Percentiles rank a stretch among this genome's conserved stretches.
These are phyloP conservation scores for Panagrolaimus sp. DNA, from an alignment of 1,140 invertebrate genomes.

Conservation along the genomic window DNA sequence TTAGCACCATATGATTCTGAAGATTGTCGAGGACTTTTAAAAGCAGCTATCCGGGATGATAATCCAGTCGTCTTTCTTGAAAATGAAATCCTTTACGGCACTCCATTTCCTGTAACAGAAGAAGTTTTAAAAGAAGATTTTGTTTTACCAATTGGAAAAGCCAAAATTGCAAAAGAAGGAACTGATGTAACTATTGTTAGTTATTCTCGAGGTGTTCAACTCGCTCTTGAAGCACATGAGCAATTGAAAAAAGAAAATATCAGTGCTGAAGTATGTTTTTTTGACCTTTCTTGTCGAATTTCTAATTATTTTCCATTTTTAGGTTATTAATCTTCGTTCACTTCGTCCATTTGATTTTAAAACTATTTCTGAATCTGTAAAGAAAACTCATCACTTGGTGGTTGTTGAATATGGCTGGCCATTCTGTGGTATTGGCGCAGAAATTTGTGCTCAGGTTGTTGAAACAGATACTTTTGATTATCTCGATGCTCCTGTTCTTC, in stretches of 20 bases:
- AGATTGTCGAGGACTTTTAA: constrained; percentile 86
- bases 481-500: constrained; percentile 84
- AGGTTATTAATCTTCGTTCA: constrained; percentile 87
- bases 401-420: constrained; percentile 97
- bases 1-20: constrained; percentile 84
- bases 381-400: constrained; percentile 88
- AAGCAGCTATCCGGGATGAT: constrained; percentile 82
- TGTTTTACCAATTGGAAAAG: constrained; percentile 87
- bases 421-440: constrained; percentile 84
- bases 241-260: constrained; percentile 68
- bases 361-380: constrained; percentile 79
- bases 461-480: constrained; percentile 93
- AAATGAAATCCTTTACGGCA: constrained; percentile 92
- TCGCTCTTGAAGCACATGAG: constrained; percentile 78
- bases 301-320: constrained; percentile 25
- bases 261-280: constrained; percentile 72
- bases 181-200: constrained; percentile 87
- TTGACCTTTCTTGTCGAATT: neutral
- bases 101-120: constrained; percentile 81
- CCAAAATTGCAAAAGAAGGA: constrained; percentile 81
- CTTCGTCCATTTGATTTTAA: constrained; percentile 83
- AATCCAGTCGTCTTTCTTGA: constrained; percentile 81
- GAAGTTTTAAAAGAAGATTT: constrained; percentile 85
- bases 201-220: constrained; percentile 82
- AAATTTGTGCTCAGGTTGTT: constrained; percentile 85